Evolutionary conservation across 2,113 vertebrate genomes (phyloP).

Genomic region (Crotophaga sulcirostris): DNA sequence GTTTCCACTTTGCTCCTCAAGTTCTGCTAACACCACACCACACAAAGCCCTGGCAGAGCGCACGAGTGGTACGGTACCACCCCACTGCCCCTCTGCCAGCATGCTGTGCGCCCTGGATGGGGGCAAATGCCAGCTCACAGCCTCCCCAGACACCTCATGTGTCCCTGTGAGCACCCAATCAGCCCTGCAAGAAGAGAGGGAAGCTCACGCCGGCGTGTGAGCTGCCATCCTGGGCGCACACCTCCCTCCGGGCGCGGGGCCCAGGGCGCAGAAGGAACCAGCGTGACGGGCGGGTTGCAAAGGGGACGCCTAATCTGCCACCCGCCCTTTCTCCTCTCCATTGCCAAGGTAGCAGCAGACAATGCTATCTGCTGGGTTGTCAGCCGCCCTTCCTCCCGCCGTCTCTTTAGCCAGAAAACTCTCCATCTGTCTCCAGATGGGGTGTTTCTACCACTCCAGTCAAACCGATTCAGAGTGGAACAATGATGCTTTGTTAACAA

Average conservation of each 20-base stretch:
- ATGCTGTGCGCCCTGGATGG: not conserved
- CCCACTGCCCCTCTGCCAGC: not conserved
- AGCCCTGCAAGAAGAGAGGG: not conserved
- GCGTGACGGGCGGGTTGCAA: not conserved
- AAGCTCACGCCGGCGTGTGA: accelerated
- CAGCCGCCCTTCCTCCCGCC: constrained; percentile 26
- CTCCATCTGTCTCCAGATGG: constrained; percentile 71
- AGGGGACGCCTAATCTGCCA: not conserved
- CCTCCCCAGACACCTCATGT: not conserved
- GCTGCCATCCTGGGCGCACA: not conserved
- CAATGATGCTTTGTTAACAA: constrained; percentile 66
- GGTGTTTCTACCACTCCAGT: constrained; percentile 66
- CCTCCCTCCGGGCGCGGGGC: not conserved
- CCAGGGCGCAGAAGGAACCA: not conserved
- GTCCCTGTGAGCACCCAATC: not conserved
- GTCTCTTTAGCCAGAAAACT: constrained; percentile 41
- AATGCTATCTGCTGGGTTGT: constrained; percentile 54
- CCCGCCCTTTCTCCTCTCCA: constrained; percentile 19
- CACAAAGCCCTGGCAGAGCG: not conserved
- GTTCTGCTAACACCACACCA: not conserved
- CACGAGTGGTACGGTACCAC: accelerated
- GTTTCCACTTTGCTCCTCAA: not conserved
- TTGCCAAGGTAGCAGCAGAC: constrained; percentile 54
- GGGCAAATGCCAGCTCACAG: accelerated
- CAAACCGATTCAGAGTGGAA: constrained; percentile 57